Base-by-base conservation (phyloP, 2,888 invertebrate genomes). In the Apodemia mormo region DNA sequence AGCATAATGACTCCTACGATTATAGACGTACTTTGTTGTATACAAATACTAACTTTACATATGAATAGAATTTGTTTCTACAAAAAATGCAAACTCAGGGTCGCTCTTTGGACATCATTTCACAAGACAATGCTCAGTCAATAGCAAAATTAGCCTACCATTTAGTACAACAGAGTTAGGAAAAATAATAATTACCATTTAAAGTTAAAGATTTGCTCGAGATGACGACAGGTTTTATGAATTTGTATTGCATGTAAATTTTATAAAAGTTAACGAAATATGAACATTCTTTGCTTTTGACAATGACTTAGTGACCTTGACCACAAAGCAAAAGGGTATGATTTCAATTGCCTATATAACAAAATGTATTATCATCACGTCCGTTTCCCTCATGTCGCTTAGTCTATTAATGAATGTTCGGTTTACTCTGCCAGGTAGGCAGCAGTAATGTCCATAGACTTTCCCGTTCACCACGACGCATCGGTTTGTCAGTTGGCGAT, bases 151-250 rank as follows among this genome's bases (percentile, higher is more conserved):
- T 61, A 61, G 61, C 30, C 30, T 61, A 12, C 30, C 61, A 61
- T 10, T 5, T 30, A 12, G 58, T 58, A 33, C 61, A 58, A 30
- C 61, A 29, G 61, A 30, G 33, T 61, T 33, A 30, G 33, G 61
- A 61, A 33, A 61, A 61, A 61, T 61, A 61, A 33, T 61, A 61
- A 61, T 61, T 61, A 61, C 30, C 33, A 14, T 61, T 61, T 61
- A 12, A 12, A 14, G 58, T 30, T 30, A 56, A 29, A 56, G 9
- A 56, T 61, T 52, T n/a, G n/a, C 29, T 33, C 61, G 10, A 22
- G 22, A 33, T 61, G 61, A 33, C 33, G 61, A 61, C 33, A 61
- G 30, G 33, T 1, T 61, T 61, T 30, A 33, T 61, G 61, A 12
- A 61, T 9, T 33, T 30, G 7, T 61, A 33, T 61, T 33, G 33